Conservation (phyloP, 1,140 invertebrate genomes). For the Drosophila littoralis region DNA sequence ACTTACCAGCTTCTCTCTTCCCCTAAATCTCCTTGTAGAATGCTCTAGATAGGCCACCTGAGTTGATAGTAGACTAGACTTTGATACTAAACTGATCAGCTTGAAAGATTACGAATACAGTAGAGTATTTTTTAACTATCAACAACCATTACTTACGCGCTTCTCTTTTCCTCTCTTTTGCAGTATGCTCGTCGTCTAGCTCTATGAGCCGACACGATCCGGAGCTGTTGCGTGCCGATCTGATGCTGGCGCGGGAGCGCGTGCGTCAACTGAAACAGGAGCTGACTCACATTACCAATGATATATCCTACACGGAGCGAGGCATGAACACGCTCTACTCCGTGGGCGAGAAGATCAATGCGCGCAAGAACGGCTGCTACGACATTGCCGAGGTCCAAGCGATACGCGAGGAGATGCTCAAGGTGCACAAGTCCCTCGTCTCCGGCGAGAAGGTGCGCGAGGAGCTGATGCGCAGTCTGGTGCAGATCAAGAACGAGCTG, state of each 20-base stretch:
- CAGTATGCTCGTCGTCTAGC: slow-evolving; percentile 96
- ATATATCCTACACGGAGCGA: slow-evolving; percentile 95
- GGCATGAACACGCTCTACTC: slow-evolving; percentile 96
- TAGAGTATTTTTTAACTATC: background rate
- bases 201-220: slow-evolving; percentile 97
- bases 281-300: slow-evolving; percentile 95
- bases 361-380: slow-evolving; percentile 93
- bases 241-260: slow-evolving; percentile 93
- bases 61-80: no score
- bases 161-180: slow-evolving; percentile 27
- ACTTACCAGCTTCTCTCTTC: no score
- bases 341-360: slow-evolving; percentile 96
- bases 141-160: background rate
- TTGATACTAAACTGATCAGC: no score
- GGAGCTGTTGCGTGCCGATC: slow-evolving; percentile 96
- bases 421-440: slow-evolving; percentile 95
- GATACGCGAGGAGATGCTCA: slow-evolving; percentile 95
- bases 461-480: slow-evolving; percentile 96
- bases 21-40: background rate
- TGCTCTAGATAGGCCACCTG: no score
- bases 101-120: no score
- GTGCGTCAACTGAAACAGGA: slow-evolving; percentile 95
- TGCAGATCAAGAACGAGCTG: slow-evolving; percentile 96
- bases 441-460: slow-evolving; percentile 95
- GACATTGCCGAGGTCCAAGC: slow-evolving; percentile 97